Evolutionary conservation across 2,888 invertebrate species (phyloP).

Genomic region (Encarsia formosa): DNA sequence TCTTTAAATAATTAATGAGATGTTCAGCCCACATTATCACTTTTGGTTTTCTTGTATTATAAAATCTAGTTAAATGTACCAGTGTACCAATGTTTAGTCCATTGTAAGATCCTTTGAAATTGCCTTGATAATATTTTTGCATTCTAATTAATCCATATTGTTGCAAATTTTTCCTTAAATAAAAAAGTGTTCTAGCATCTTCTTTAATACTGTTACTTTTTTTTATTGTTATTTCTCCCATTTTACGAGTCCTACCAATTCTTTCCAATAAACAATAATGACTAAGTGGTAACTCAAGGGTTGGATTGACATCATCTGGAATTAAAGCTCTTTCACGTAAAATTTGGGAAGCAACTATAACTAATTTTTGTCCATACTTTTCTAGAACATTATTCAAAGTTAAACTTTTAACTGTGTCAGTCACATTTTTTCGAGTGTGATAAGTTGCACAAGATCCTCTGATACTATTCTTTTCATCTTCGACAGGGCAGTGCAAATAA

Average conservation of each 20-base stretch:
- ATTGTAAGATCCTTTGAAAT: constrained; percentile 47
- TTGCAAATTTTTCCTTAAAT: constrained; percentile 61
- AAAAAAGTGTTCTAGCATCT: constrained; percentile 62
- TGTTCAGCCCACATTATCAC: constrained; percentile 55
- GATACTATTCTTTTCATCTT: constrained; percentile 51
- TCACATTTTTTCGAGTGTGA: constrained; percentile 56
- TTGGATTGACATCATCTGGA: constrained; percentile 53
- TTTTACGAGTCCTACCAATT: constrained; percentile 66
- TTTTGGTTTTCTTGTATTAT: constrained; percentile 56
- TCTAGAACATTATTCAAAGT: constrained; percentile 52
- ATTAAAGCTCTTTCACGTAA: constrained; percentile 59
- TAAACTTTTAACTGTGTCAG: constrained; percentile 48
- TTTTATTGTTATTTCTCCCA: constrained; percentile 68
- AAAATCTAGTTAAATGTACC: constrained; percentile 64
- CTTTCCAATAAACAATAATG: constrained; percentile 71
- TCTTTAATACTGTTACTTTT: constrained; percentile 50
- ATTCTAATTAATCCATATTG: constrained; percentile 59
- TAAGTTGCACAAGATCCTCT: constrained; percentile 68
- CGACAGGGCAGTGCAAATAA: constrained; percentile 60
- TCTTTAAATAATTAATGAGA: constrained; percentile 56
- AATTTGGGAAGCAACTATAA: constrained; percentile 67
- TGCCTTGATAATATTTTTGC: constrained; percentile 59
- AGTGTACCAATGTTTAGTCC: constrained; percentile 47
- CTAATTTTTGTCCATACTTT: constrained; percentile 59
- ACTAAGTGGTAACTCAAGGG: constrained; percentile 54